Percentiles rank a stretch among this genome's conserved stretches.
Evolutionary conservation across 1,140 invertebrate genomes (phyloP).

Genomic region (Caerostris darwini): DNA sequence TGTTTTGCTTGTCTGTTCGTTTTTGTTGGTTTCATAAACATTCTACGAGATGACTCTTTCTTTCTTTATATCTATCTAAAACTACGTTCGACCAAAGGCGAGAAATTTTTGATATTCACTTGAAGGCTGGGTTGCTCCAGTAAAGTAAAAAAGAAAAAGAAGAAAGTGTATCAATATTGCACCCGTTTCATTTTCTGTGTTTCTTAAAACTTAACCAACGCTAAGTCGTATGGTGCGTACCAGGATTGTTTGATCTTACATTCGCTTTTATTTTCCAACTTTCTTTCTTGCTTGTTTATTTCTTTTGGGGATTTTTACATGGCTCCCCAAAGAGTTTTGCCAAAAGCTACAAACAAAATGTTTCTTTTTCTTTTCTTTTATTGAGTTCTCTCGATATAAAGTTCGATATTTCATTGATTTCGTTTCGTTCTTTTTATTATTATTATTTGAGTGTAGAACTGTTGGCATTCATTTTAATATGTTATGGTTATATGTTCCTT

Average conservation of each 20-base stretch:
- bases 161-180: slow-evolving; percentile 23
- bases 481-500: too few species aligned
- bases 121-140: not conserved
- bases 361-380: not conserved
- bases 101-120: slow-evolving; percentile 1
- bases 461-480: too few species aligned
- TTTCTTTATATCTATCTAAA: not conserved
- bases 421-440: too few species aligned
- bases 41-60: not conserved
- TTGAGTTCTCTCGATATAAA: not conserved
- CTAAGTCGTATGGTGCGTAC: slow-evolving; percentile 23
- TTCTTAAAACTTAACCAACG: slow-evolving; percentile 29
- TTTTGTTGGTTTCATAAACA: slow-evolving; percentile 45
- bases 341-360: not conserved
- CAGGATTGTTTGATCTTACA: not conserved
- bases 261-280: not conserved
- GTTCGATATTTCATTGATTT: not conserved
- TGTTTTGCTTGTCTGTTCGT: not conserved
- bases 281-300: not conserved
- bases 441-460: too few species aligned
- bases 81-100: not conserved
- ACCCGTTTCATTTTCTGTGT: slow-evolving; percentile 68
- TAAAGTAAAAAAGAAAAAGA: not conserved
- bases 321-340: not conserved
- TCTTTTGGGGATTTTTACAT: not conserved